Percentiles rank a stretch among this genome's conserved stretches.
These are phyloP conservation scores for Buphagus erythrorhynchus DNA, from an alignment of 2,797 vertebrate genomes.

Conservation along the genomic window DNA sequence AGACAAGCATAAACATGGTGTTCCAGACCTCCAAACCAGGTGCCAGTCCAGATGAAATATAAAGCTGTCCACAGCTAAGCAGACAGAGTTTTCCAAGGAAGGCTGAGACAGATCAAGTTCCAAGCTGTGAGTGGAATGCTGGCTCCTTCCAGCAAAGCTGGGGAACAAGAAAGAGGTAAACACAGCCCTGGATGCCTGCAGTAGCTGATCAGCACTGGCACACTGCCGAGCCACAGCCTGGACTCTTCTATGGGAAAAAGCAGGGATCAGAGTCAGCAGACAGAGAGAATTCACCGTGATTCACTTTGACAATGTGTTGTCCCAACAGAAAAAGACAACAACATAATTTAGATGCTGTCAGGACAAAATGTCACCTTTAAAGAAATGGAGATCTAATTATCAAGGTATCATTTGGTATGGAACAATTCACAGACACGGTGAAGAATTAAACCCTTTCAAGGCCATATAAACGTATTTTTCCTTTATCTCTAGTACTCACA, in stretches of 20 bases:
- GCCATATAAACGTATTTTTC: not conserved
- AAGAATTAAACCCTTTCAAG: conserved; percentile 41
- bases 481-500: not conserved
- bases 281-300: not conserved
- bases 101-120: not conserved
- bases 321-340: conserved; percentile 8
- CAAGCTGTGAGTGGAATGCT: fast-evolving
- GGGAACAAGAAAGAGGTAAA: not conserved
- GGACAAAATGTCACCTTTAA: conserved; percentile 42
- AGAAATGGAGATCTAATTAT: conserved; percentile 48
- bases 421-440: not conserved
- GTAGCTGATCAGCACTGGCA: not conserved
- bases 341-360: not conserved
- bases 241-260: not conserved
- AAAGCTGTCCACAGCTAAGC: not conserved
- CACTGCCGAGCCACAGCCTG: fast-evolving
- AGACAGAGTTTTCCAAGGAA: not conserved
- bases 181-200: not conserved
- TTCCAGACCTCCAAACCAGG: conserved; percentile 21
- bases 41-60: conserved; percentile 29
- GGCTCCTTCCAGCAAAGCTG: not conserved
- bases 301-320: conserved; percentile 34
- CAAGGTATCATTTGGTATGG: not conserved
- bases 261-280: not conserved
- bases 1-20: not conserved